Conservation (phyloP, 2,797 vertebrate genomes). For the Pithecia hirsuta region DNA sequence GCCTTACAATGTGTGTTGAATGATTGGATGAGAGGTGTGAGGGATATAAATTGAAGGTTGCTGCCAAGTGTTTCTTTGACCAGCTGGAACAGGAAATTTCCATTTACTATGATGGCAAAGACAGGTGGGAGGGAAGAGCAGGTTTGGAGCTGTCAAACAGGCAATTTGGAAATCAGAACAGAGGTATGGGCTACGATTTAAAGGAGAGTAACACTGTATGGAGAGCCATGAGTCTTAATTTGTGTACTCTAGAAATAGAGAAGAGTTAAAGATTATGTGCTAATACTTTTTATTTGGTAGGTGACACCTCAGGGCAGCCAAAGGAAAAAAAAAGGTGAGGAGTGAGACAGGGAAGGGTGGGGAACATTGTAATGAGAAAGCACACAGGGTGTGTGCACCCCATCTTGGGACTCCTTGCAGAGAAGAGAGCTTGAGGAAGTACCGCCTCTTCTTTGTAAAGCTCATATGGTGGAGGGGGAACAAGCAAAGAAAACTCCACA, state of each 20-base stretch:
- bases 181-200: background rate
- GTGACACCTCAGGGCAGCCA: background rate
- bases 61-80: background rate
- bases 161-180: background rate
- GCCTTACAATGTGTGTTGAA: background rate
- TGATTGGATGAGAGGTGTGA: background rate
- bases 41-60: background rate
- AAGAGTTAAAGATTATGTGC: background rate
- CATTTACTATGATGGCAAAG: background rate
- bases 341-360: background rate
- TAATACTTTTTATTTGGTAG: background rate
- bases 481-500: background rate
- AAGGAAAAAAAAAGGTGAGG: background rate
- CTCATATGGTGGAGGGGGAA: background rate
- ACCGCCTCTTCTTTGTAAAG: background rate
- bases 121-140: background rate
- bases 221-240: no score
- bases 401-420: background rate
- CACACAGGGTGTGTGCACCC: no score
- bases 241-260: background rate
- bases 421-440: background rate
- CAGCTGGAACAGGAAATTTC: background rate
- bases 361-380: no score
- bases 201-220: background rate
- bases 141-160: background rate